Evolutionary conservation across 2,797 vertebrate genomes (phyloP), one percentile per base, ranked within the genome.

Genomic region (Esox lucius): DNA sequence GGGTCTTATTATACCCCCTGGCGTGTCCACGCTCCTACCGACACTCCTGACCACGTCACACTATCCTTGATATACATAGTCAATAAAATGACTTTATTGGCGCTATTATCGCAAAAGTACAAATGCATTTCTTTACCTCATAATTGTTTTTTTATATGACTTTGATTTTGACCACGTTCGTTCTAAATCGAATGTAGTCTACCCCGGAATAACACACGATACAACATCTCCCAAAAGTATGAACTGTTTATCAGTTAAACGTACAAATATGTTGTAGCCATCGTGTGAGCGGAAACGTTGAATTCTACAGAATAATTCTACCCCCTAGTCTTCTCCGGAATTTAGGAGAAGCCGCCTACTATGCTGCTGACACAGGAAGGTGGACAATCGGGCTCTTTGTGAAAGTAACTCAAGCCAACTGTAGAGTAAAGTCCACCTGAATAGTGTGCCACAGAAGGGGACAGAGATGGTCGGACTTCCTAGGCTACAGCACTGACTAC

Each of bases 331-430:
- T n/a, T 33, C 8, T 39, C n/a, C n/a, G 56, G 53, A 61, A 72
- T 72, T 61, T 42, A 24, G 35, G 33, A 26, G 67, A 39, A 24
- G 56, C 5, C 56, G 70, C 51, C 70, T 42, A 70, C 69, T 71
- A 24, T 61, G 3, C 56, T 26, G 22, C 56, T 61, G 56, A 61
- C 56, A 61, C 22, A 61, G 13, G 5, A 39, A 15, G 53, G 59
- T 64, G 70, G 68, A 76, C 74, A 76, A 76, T 70, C 68, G 75
- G 42, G 28, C 46, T 61, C 70, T 76, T 76, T 72, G 70, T 72
- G 35, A 19, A 49, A 26, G 48, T 24, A 24, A 9, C 53, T 24
- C 31, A 12, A 28, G 33, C 33, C 19, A 13, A 46, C 39, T 19
- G 56, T 48, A 31, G 48, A 26, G 26, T 5, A 42, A 42, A 62